phyloP scores from a whole-genome alignment of 2,888 invertebrate species.

The Hedychridium roseum region DNA sequence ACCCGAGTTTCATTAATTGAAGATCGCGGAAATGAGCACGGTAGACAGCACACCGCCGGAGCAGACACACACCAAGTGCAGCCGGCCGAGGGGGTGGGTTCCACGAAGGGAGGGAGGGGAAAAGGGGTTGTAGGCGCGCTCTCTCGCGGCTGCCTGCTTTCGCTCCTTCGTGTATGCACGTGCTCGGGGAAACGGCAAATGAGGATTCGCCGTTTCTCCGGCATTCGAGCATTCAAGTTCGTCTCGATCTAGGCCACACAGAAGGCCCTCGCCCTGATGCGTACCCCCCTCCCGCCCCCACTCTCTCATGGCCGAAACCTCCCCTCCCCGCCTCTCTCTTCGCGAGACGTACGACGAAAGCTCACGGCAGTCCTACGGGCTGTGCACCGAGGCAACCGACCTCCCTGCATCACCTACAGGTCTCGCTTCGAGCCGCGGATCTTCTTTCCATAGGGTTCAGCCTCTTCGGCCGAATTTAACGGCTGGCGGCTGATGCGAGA shows the following conservation, averaged over 20 bases:
- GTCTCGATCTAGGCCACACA: constrained; percentile 60
- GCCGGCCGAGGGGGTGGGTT: not conserved
- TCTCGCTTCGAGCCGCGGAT: constrained; percentile 33
- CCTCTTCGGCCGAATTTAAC: constrained; percentile 52
- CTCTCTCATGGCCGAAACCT: not conserved
- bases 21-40: constrained; percentile 63
- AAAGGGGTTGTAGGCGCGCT: constrained; percentile 10
- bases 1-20: constrained; percentile 65
- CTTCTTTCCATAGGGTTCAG: constrained; percentile 52
- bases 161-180: constrained; percentile 30
- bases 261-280: constrained; percentile 32
- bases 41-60: constrained; percentile 57
- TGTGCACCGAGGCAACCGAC: constrained; percentile 5
- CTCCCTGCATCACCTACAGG: constrained; percentile 23
- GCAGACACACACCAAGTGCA: constrained; percentile 46
- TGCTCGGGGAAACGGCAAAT: constrained; percentile 56
- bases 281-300: constrained; percentile 24
- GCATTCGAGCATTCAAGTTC: constrained; percentile 60
- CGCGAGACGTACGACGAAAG: constrained; percentile 18
- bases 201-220: constrained; percentile 61
- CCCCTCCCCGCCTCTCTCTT: not conserved
- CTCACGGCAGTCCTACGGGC: constrained; percentile 24
- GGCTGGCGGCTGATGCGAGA: constrained; percentile 52
- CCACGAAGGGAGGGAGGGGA: not conserved
- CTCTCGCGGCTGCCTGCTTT: constrained; percentile 27